Evolutionary conservation across 2,113 vertebrate species (phyloP), one percentile per base, ranked within the genome.

Genomic region (Burhinus oedicnemus): DNA sequence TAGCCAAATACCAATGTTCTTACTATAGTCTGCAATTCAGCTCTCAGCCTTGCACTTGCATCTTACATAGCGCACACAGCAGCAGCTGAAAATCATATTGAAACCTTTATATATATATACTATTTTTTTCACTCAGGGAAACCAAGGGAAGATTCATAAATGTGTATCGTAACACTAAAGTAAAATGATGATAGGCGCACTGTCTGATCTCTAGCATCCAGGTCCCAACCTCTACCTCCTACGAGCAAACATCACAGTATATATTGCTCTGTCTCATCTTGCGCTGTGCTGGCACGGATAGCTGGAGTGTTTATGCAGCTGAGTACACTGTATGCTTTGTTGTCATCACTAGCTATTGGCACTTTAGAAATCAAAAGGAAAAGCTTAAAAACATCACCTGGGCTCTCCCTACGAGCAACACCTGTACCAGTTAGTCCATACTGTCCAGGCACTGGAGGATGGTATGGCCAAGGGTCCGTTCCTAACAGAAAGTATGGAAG

Each of bases 111-210:
- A 47, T 34, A 30, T 1, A 26, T 22, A 20, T 34, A 36, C 44
- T 44, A 15, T 10, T 54, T 26, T 64, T 80, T 76, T 7, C 18
- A 27, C 29, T 51, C 3, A 5, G 6, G 15, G 8, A 62, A 78
- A 51, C 23, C 47, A 83, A 70, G 49, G 34, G 38, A 86, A 65
- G 22, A 23, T 47, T 72, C 7, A 20, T 66, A 61, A 70, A 52
- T 36, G 5, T 38, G 13, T 14, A 19, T 70, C 4, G 0, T 66
- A 54, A 68, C n/a, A 54, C 51, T 38, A 9, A 55, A 62, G 7
- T 40, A 36, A 61, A 57, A 61, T 21, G 26, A 69, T 11, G 8
- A 40, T 2, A 45, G 40, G 12, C 5, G 3, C 0, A 0, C 17
- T 26, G 3, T 19, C 54, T 79, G 61, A 70, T 44, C 18, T 29